Evolutionary conservation across 2,113 vertebrate species (phyloP), one percentile per base, ranked within the genome.

Genomic region (Melanostigma gelatinosum): DNA sequence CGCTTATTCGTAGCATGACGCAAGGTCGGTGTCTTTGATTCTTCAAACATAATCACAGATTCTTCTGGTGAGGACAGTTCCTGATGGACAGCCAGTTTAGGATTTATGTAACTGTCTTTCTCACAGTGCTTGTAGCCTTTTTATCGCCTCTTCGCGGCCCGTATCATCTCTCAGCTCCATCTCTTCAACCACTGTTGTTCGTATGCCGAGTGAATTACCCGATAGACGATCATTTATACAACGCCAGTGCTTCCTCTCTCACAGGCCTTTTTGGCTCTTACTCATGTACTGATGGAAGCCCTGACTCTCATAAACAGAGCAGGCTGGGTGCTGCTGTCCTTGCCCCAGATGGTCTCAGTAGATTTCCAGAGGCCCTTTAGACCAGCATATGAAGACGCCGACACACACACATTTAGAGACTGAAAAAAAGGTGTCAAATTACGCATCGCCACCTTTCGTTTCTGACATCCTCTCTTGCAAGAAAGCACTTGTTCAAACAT

Each of bases 401-500:
- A 70, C 1, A 29, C 6, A 38, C 11, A 5, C 55, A 54, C n/a
- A 62, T 44, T 62, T 6, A 66, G 24, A 16, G 8, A 11, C n/a
- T 68, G 71, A 24, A 73, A 66, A 67, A 18, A 34, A 13, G 24
- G 24, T 70, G 69, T 52, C 60, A 61, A n/a, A 55, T 57, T 72
- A 54, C 70, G 82, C 63, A 36, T 46, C 44, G 62, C 20, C 72
- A 27, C 58, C 76, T 70, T 87, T 34, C 32, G 5, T 80, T 70
- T 65, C 48, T 75, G 84, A 84, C 61, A 60, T n/a, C 55, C 55
- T n/a, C 46, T 55, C 70, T 2, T 27, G 54, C 57, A 52, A 34
- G 72, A 27, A 34, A 36, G 65, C 70, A 0, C 34, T 71, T 74
- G 87, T 86, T 64, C 44, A 63, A 79, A 87, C 85, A 69, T 4